Base-by-base conservation (phyloP, 2,888 invertebrate genomes). In the Philereme vetulata region DNA sequence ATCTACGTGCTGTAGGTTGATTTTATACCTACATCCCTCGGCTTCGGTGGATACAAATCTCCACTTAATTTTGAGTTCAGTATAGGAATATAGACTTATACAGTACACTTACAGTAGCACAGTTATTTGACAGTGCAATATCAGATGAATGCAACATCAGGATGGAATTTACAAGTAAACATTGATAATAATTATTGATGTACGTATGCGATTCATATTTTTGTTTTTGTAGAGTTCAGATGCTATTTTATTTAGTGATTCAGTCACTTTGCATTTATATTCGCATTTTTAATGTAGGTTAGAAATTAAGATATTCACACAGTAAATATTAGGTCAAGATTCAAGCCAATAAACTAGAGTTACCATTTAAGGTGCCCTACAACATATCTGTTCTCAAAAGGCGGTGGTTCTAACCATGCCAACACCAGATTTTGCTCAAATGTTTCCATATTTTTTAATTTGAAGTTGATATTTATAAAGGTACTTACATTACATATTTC, bases 161-260 rank as follows among this genome's bases (percentile, higher is more conserved):
- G 44, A 64, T 61, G 67, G 69, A 69, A 69, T 69, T 69, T 69
- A 69, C 62, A 63, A 64, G 57, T 65, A 67, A 60, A 49, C 48
- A 54, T 61, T 67, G 66, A 68, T 69, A 65, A 65, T 67, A 67
- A 69, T 55, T 58, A 56, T 60, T 63, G 43, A 62, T 59, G 61
- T 60, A 55, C 54, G 58, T 53, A 36, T 45, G 32, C 33, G 21
- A 33, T 46, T 43, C 8, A 2, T n/a, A 8, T 49, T 36, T n/a
- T n/a, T 53, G 47, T 42, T 47, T 51, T 57, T 51, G 38, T 51
- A 55, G 33, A 36, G 60, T 56, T 6, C 5, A 6, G 6, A 44
- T 56, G 48, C 58, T 56, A 36, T 62, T 49, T 48, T 44, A 46
- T 32, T 65, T 54, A 43, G 32, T 43, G 33, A 43, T 43, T 55